phyloP scores from a whole-genome alignment of 2,113 vertebrate species.

The Hippocampus comes region DNA sequence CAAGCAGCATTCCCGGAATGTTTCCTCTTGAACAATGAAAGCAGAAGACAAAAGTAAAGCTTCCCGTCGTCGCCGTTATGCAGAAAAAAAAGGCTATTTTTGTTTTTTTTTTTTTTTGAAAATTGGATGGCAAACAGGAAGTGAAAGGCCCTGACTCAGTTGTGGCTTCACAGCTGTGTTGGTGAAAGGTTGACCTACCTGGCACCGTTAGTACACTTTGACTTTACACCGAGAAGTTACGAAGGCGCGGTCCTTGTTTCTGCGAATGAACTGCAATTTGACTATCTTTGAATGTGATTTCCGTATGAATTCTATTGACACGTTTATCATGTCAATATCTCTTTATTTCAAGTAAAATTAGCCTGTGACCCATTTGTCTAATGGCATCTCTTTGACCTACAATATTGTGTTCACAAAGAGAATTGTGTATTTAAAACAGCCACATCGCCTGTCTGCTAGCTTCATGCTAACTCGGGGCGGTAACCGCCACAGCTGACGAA shows the following conservation, averaged over 20 bases:
- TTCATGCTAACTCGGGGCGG: too few species aligned
- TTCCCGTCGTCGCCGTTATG: background rate
- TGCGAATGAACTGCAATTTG: background rate
- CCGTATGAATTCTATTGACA: background rate
- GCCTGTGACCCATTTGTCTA: too few species aligned
- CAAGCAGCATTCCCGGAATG: constrained; percentile 23
- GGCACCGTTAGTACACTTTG: background rate
- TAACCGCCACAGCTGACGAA: too few species aligned
- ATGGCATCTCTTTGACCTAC: too few species aligned
- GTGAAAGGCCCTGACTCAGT: background rate
- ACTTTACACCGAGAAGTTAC: background rate
- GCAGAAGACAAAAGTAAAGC: constrained; percentile 5
- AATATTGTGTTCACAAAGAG: too few species aligned
- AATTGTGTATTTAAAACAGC: too few species aligned
- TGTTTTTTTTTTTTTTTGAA: background rate
- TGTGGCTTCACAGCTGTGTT: background rate
- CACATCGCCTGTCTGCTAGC: too few species aligned
- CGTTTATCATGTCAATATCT: too few species aligned
- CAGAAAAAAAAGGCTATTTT: background rate
- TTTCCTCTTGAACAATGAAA: background rate
- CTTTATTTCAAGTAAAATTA: too few species aligned
- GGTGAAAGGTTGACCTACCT: background rate
- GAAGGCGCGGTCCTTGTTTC: background rate
- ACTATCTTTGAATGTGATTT: background rate
- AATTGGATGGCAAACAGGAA: background rate